Evolutionary conservation across 2,113 vertebrate genomes (phyloP).

Genomic region (Meriones unguiculatus): DNA sequence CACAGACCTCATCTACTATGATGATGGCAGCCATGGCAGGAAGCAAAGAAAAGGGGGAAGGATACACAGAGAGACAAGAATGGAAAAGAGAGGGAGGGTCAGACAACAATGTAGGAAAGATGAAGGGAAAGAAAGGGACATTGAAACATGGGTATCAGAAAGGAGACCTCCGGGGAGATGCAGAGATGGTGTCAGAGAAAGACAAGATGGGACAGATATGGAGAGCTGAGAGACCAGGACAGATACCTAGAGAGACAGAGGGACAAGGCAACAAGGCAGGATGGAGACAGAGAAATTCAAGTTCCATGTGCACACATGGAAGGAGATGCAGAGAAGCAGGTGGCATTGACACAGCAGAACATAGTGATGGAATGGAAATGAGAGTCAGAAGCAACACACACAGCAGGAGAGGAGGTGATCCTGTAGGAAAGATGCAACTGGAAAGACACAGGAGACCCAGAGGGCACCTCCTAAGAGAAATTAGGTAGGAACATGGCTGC

Average conservation of each 20-base stretch:
- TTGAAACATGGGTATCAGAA: background rate
- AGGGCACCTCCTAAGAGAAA: background rate
- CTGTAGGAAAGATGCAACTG: fast-evolving
- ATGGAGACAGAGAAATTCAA: background rate
- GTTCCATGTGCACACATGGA: background rate
- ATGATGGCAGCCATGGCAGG: fast-evolving
- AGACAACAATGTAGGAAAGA: background rate
- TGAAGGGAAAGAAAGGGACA: background rate
- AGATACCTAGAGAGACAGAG: background rate
- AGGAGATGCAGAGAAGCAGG: background rate
- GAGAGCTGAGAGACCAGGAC: background rate
- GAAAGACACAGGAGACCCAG: no score
- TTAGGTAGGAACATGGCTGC: fast-evolving
- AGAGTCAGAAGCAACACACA: background rate
- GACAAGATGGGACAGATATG: background rate
- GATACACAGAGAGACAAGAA: background rate
- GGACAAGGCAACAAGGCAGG: background rate
- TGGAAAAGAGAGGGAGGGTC: background rate
- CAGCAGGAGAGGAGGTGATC: no score
- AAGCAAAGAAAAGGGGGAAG: background rate
- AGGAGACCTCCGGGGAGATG: background rate
- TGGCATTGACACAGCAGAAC: no score
- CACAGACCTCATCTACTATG: background rate
- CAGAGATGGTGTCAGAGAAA: background rate
- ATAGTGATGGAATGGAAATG: background rate